A percentile compares a stretch with the other conserved stretches of the same genome.
phyloP scores from a whole-genome alignment of 2,888 invertebrate genomes.

The Masnerella sp. region DNA sequence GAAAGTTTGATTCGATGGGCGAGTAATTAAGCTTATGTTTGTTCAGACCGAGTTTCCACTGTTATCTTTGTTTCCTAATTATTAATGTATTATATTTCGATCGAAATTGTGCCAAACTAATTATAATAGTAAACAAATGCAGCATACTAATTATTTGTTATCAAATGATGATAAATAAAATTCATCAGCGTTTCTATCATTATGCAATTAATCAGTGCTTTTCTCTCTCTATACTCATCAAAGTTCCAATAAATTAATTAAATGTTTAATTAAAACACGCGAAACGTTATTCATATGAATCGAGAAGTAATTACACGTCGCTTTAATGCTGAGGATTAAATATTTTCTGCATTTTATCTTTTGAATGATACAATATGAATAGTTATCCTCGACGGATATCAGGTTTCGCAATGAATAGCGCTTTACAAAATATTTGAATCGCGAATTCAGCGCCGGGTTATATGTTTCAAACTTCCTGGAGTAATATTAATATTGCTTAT shows the following conservation, averaged over 20 bases:
- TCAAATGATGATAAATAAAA: too few relatives aligned
- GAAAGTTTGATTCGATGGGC: constrained; percentile 9
- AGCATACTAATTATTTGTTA: too few relatives aligned
- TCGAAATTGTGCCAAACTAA: too few relatives aligned
- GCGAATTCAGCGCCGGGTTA: constrained; percentile 10
- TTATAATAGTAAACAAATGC: too few relatives aligned
- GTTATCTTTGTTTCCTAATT: constrained; percentile 1
- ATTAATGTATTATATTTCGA: too few relatives aligned
- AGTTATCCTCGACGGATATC: constrained; percentile 14
- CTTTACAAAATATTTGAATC: constrained; percentile 21
- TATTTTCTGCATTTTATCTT: constrained; percentile 18
- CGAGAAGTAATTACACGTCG: not conserved
- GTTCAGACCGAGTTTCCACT: constrained; percentile 1
- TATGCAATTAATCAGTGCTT: too few relatives aligned
- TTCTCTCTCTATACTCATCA: too few relatives aligned
- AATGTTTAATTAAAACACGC: constrained; percentile 1
- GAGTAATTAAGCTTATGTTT: constrained; percentile 23
- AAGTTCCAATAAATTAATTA: too few relatives aligned
- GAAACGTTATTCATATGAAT: not conserved
- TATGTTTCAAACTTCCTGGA: constrained; percentile 11
- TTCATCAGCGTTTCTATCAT: too few relatives aligned
- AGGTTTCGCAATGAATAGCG: constrained; percentile 20
- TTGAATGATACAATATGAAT: constrained; percentile 13
- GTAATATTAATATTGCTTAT: constrained; percentile 32
- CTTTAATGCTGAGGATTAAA: constrained; percentile 10